Percentiles rank a stretch among this genome's conserved stretches.
phyloP scores from a whole-genome alignment of 30 jellyfish, hydroid and myxozoan species.

The Aurelia aurita region DNA sequence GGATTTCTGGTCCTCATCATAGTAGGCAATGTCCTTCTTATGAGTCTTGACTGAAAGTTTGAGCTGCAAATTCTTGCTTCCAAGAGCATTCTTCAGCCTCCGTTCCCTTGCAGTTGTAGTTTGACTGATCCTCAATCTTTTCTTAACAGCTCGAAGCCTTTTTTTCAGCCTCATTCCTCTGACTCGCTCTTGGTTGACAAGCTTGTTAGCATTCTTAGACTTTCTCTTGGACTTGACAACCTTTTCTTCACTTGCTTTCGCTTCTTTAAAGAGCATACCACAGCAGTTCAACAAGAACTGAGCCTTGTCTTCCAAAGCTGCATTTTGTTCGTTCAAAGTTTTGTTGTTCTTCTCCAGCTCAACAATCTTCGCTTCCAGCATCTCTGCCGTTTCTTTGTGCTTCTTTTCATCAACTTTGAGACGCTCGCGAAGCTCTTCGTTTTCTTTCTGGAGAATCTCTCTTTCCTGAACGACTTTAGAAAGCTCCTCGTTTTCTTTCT shows the following conservation, averaged over 20 bases:
- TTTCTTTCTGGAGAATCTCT: too few species aligned
- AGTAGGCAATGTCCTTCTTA: background rate
- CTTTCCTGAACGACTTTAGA: too few species aligned
- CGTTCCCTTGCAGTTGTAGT: background rate
- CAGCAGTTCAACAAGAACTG: conserved; percentile 1
- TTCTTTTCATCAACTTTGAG: too few species aligned
- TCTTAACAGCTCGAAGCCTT: background rate
- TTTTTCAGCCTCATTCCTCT: background rate
- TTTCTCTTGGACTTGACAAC: background rate
- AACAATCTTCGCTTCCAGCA: too few species aligned
- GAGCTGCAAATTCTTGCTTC: background rate
- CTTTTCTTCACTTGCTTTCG: background rate
- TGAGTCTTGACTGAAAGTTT: background rate
- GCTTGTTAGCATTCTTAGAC: background rate
- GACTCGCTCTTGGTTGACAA: background rate
- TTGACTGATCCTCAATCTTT: background rate
- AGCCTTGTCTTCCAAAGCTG: background rate
- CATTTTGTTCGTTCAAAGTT: background rate
- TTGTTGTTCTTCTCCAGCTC: too few species aligned
- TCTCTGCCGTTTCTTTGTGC: too few species aligned
- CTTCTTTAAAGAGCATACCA: background rate
- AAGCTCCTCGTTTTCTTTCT: too few species aligned
- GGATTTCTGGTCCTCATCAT: background rate
- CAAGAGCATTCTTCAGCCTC: background rate
- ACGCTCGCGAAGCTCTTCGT: too few species aligned